Conservation (phyloP, 2,797 vertebrate genomes). For the Eidolon dupreanum region DNA sequence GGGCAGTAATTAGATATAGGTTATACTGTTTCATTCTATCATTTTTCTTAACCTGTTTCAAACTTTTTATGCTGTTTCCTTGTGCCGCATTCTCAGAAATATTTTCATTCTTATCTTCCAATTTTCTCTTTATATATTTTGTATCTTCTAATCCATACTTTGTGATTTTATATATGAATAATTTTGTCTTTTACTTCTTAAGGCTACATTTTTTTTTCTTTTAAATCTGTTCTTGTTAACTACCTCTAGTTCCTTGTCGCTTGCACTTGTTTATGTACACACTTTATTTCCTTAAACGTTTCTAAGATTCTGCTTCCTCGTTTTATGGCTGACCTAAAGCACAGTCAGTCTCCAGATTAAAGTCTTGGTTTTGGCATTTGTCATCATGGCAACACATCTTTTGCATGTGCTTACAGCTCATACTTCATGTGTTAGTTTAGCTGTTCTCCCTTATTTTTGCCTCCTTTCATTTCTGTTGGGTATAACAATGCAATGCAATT, state of each 20-base stretch:
- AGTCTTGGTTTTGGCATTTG: background rate
- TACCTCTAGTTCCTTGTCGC: background rate
- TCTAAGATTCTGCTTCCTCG: background rate
- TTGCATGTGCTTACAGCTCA: background rate
- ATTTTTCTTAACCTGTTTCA: background rate
- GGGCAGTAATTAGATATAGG: background rate
- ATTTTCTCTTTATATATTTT: background rate
- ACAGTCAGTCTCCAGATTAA: background rate
- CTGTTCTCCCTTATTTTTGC: background rate
- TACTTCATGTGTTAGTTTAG: background rate
- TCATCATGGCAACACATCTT: background rate
- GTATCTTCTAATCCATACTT: background rate
- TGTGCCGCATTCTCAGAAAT: background rate
- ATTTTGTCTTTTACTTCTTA: background rate
- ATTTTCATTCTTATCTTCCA: background rate
- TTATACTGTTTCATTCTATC: background rate
- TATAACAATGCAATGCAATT: background rate
- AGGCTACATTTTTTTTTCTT: background rate
- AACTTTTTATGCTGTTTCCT: background rate
- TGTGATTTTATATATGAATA: background rate
- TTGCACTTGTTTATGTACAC: background rate
- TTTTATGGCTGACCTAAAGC: background rate
- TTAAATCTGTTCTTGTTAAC: background rate
- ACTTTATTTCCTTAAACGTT: background rate
- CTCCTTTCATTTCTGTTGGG: background rate